Conservation (phyloP, 2,888 invertebrate species). For the Apodemia zela region DNA sequence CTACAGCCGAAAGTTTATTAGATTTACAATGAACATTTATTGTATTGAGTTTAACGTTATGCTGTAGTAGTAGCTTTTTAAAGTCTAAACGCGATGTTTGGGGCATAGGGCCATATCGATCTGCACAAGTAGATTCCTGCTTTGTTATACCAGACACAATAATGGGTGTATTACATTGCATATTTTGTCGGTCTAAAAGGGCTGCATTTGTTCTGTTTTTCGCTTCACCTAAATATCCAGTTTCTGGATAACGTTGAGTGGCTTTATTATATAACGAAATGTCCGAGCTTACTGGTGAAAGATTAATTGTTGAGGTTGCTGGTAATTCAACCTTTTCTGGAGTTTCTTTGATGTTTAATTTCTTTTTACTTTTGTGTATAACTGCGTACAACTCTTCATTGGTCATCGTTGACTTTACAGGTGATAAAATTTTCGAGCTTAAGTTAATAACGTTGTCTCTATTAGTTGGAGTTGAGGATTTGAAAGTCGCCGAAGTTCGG, state of each 20-base stretch:
- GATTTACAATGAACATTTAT: constrained; percentile 78
- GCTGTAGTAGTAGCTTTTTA: constrained; percentile 88
- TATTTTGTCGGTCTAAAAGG: constrained; percentile 66
- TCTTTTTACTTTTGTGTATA: constrained; percentile 88
- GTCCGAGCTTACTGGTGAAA: constrained; percentile 76
- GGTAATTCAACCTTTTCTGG: constrained; percentile 74
- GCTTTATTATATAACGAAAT: constrained; percentile 63
- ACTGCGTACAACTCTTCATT: constrained; percentile 88
- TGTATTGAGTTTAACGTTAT: constrained; percentile 83
- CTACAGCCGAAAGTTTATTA: constrained; percentile 87
- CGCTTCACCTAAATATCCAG: constrained; percentile 80
- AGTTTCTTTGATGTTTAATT: constrained; percentile 83
- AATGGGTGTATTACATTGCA: constrained; percentile 34
- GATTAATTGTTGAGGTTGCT: constrained; percentile 62
- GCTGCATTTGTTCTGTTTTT: constrained; percentile 84
- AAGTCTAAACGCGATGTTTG: constrained; percentile 92
- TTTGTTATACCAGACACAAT: constrained; percentile 47
- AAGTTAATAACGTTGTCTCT: constrained; percentile 74
- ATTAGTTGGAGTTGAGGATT: constrained; percentile 84
- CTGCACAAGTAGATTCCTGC: constrained; percentile 78
- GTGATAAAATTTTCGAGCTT: constrained; percentile 78
- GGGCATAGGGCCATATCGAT: constrained; percentile 81
- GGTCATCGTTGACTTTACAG: constrained; percentile 87
- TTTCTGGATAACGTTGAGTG: constrained; percentile 77
- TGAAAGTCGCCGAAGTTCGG: constrained; percentile 79